These are phyloP conservation scores for Furcifer pardalis DNA, from an alignment of 2,797 vertebrate genomes.

Conservation along the genomic window DNA sequence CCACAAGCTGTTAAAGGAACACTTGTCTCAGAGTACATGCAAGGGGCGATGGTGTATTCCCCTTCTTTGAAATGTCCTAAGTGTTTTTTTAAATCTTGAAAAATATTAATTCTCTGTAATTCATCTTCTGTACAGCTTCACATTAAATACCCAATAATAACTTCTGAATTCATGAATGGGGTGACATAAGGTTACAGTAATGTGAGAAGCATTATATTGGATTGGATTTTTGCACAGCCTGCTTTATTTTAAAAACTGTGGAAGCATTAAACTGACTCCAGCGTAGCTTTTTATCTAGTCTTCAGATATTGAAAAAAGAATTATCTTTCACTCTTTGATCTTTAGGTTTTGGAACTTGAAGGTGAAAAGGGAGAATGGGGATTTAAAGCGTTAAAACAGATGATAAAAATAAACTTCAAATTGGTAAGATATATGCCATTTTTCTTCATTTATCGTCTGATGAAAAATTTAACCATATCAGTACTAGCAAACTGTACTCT, in stretches of 20 bases:
- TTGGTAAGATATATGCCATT: conserved; percentile 80
- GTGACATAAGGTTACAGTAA: not conserved
- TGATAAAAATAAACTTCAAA: conserved; percentile 99
- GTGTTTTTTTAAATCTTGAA: not conserved
- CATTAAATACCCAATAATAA: not conserved
- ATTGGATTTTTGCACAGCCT: not conserved
- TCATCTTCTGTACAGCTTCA: not conserved
- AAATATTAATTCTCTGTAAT: not conserved
- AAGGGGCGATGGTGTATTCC: not conserved
- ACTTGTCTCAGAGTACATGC: not conserved
- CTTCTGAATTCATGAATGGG: not conserved
- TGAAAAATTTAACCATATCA: conserved; percentile 33
- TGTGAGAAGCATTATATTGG: not conserved
- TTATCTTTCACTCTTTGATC: conserved; percentile 51
- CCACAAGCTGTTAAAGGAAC: conserved; percentile 31
- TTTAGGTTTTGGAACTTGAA: conserved; percentile 96
- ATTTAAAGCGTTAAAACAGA: conserved; percentile 99
- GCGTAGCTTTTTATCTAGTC: not conserved
- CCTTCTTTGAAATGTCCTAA: not conserved
- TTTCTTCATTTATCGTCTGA: conserved; percentile 22
- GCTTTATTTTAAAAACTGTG: not conserved
- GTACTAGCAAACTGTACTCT: not conserved
- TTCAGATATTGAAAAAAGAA: conserved; percentile 35
- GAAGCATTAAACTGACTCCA: conserved; percentile 24
- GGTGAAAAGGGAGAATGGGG: conserved; percentile 99